Percentiles rank a stretch among this genome's conserved stretches.
Evolutionary conservation across 2,888 invertebrate species (phyloP).

Genomic region (Nymphalis polychloros): DNA sequence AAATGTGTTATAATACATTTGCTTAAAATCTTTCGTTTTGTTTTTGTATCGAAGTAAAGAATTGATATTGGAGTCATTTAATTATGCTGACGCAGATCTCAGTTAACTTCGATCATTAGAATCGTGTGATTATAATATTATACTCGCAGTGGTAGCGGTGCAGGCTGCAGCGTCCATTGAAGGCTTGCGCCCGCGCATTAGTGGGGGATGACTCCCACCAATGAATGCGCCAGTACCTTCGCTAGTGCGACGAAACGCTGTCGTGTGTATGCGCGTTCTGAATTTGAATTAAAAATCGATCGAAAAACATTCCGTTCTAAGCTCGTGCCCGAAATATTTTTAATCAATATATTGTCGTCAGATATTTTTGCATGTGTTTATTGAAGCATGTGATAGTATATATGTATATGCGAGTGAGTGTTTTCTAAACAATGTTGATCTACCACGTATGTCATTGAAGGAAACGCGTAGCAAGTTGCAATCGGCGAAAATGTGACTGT

Average conservation of each 20-base stretch:
- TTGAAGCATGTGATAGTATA: conserved; percentile 19
- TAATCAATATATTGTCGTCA: not conserved
- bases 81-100: too few species aligned
- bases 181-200: conserved; percentile 58
- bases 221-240: conserved; percentile 60
- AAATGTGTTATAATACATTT: too few species aligned
- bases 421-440: conserved; percentile 40
- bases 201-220: conserved; percentile 57
- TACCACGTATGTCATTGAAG: conserved; percentile 55
- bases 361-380: conserved; percentile 36
- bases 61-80: too few species aligned
- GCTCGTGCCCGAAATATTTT: conserved; percentile 21
- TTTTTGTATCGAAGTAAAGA: too few species aligned
- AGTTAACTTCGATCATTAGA: not conserved
- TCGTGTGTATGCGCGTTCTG: conserved; percentile 47
- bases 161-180: conserved; percentile 50
- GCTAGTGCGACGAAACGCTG: conserved; percentile 53
- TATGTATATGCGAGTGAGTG: conserved; percentile 30
- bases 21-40: too few species aligned
- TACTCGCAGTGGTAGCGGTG: too few species aligned
- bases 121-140: conserved; percentile 25
- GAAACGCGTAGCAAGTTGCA: conserved; percentile 49
- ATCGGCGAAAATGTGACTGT: conserved; percentile 78
- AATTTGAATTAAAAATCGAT: conserved; percentile 46
- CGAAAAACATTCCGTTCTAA: conserved; percentile 49